Evolutionary conservation across 2,113 vertebrate genomes (phyloP).

Genomic region (Leptobrachium leishanense): DNA sequence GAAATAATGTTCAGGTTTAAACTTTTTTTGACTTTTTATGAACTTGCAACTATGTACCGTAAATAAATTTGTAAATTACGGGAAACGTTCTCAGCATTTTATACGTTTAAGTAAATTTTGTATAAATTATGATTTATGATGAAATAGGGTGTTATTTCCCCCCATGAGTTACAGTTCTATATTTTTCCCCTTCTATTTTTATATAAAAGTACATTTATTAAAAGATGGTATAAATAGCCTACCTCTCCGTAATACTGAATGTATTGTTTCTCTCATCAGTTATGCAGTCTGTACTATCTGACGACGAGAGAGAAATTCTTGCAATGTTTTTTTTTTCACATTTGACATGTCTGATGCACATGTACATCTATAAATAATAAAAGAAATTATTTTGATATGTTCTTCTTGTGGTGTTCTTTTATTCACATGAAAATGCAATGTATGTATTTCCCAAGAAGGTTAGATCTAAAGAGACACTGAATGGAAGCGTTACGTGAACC

Average conservation of each 20-base stretch:
- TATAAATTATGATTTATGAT: background rate
- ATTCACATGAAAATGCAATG: too few relatives aligned
- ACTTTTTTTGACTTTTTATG: too few relatives aligned
- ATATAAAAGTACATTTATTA: background rate
- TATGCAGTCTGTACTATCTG: background rate
- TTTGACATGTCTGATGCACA: too few relatives aligned
- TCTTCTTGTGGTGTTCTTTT: too few relatives aligned
- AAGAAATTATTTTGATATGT: too few relatives aligned
- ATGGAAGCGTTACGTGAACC: too few relatives aligned
- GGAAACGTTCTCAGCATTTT: background rate
- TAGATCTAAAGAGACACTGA: too few relatives aligned
- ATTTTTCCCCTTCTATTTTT: background rate
- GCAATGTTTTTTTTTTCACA: background rate
- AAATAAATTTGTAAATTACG: background rate
- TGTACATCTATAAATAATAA: too few relatives aligned
- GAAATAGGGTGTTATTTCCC: background rate
- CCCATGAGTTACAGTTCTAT: background rate
- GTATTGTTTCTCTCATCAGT: background rate
- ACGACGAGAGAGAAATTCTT: background rate
- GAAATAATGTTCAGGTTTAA: too few relatives aligned
- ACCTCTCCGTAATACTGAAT: background rate
- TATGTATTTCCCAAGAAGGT: too few relatives aligned
- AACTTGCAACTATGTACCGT: background rate
- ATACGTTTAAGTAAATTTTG: background rate
- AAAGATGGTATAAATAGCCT: background rate